Evolutionary conservation across 2,113 vertebrate genomes (phyloP), one percentile per base, ranked within the genome.

Genomic region (Asarcornis scutulata): DNA sequence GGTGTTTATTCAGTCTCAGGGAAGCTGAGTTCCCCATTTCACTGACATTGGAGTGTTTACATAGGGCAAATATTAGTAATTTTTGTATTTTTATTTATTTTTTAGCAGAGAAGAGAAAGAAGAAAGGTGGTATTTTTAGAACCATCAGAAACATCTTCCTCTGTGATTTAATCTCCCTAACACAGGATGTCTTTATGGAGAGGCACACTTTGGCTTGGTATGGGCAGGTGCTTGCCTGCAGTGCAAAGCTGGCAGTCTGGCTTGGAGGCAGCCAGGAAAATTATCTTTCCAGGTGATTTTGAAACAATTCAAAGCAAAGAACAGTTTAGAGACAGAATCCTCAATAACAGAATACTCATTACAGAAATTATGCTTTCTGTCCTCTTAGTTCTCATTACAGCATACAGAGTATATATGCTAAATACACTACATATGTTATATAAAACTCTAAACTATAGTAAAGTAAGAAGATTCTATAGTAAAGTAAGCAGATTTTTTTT

Each of bases 71-170:
- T 78, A 86, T 38, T 71, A 74, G n/a, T 86, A 86, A 86, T 80
- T 76, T 38, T 25, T 50, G 3, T 50, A 25, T 50, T 25, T 50
- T 25, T 50, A 21, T 48, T 22, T 74, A 40, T 40, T 21, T 50
- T 86, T 90, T 81, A 79, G 50, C 86, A 94, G 60, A 88, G 73
- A 88, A 94, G 34, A 83, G 40, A 60, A 95, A 83, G 67, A 83
- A 76, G 2, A 2, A 0, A 78, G 13, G 63, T 22, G 2, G 46
- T 71, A 81, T 94, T 91, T 95, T 92, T 78, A 88, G 77, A 93
- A 69, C 44, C 44, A 59, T 50, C 91, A 7, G 4, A 56, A 94
- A 69, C 15, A 77, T 88, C 66, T 80, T 83, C 50, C 53, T 83
- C 5, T 56, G 0, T 17, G 13, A 5, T 76, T 88, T 88, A 62